Evolutionary conservation across 1,140 invertebrate genomes (phyloP), one percentile per base, ranked within the genome.

Genomic region (Caenorhabditis inopinata): DNA sequence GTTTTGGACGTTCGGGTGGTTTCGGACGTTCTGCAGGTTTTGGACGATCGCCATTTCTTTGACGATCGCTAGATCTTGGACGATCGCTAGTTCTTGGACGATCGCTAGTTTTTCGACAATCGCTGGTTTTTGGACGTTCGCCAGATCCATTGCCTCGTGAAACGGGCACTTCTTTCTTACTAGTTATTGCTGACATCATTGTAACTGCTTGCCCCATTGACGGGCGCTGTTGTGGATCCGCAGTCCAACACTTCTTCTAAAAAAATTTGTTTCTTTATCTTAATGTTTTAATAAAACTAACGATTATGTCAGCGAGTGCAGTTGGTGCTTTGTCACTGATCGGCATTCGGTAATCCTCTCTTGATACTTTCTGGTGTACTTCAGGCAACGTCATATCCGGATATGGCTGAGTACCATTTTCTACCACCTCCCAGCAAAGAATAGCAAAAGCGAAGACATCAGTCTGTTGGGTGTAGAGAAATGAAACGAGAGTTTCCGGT

Each of bases 391-490:
- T 38, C 25, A 68, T 29, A 5, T 68, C 58, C 11, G 58, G 58
- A 42, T 68, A 68, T 12, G 58, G 58, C n/a, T 68, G 58, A 16
- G 58, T 38, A 11, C 58, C 58, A 29, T 68, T 68, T n/a, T 68
- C 58, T 11, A 68, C 38, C 3, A 68, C 58, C 27, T 68, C 58
- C 58, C 58, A 68, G n/a, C 58, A 68, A 42, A 68, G 58, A 2
- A 68, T 38, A 4, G 58, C 12, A 21, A 68, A 68, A 16, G 58
- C 58, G n/a, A 38, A 85, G 0, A 85, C 84, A 49, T 85, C 84
- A 18, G 82, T 76, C 27, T 53, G 14, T 45, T 73, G 81, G 14
- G 82, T 78, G 35, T 82, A 84, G 3, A 79, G 46, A 12, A 46
- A 32, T 0, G 48, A 76, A 1, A 29, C 32, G 14, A 85, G 49